These are phyloP conservation scores for Drosophila anomelani DNA, from an alignment of 2,888 invertebrate species.

Conservation along the genomic window DNA sequence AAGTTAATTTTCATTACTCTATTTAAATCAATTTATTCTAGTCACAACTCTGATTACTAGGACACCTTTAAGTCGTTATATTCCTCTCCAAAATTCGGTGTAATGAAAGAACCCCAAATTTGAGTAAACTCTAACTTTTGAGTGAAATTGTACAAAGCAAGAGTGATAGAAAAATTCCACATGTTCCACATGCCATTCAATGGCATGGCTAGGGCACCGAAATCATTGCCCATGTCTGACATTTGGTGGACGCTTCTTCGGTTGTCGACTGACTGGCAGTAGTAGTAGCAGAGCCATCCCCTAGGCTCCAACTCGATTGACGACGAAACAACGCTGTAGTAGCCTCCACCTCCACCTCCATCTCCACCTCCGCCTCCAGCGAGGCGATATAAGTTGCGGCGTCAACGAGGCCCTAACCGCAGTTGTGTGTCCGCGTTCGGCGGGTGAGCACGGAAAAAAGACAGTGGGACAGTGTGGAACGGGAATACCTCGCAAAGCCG, in stretches of 20 bases:
- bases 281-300: constrained; percentile 3
- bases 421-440: constrained; percentile 74
- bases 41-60: not conserved
- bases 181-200: not conserved
- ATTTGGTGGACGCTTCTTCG: constrained; percentile 10
- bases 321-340: constrained; percentile 29
- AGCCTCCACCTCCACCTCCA: constrained; percentile 24
- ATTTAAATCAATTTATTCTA: not conserved
- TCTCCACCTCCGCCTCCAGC: constrained; percentile 1
- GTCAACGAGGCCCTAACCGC: constrained; percentile 57
- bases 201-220: constrained; percentile 18
- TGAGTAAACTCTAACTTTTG: not conserved
- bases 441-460: constrained; percentile 62
- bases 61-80: not conserved
- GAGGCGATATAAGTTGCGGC: constrained; percentile 66
- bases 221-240: constrained; percentile 11
- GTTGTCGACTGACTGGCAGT: constrained; percentile 3
- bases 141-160: constrained; percentile 8
- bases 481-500: constrained; percentile 18
- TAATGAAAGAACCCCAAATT: not conserved
- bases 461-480: constrained; percentile 16
- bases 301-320: constrained; percentile 21
- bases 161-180: constrained; percentile 3
- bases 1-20: too few relatives aligned
- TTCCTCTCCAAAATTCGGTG: not conserved